Evolutionary conservation across 1,140 invertebrate genomes (phyloP).

Genomic region (Oryctes rhinoceros): DNA sequence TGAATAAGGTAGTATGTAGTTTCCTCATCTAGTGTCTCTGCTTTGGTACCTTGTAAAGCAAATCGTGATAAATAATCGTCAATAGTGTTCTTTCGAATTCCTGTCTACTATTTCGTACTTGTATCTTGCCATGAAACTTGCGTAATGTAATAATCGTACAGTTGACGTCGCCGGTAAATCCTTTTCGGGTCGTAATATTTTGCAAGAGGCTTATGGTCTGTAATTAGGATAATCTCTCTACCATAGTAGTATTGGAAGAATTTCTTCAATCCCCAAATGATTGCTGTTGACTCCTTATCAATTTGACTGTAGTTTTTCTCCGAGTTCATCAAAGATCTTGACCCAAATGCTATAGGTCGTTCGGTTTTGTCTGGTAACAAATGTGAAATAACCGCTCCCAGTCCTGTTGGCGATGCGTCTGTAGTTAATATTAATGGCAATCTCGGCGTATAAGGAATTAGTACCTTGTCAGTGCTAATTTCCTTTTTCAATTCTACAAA

Average conservation of each 20-base stretch:
- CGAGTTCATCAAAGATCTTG: conserved; percentile 22
- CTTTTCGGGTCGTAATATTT: neutral
- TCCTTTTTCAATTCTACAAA: too few relatives aligned
- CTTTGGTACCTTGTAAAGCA: too few relatives aligned
- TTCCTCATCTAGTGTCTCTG: too few relatives aligned
- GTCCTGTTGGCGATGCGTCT: neutral
- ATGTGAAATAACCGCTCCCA: too few relatives aligned
- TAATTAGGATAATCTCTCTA: conserved; percentile 28
- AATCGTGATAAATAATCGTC: too few relatives aligned
- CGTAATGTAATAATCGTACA: conserved; percentile 40
- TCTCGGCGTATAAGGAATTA: too few relatives aligned
- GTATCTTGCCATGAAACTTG: conserved; percentile 38
- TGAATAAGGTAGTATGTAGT: too few relatives aligned
- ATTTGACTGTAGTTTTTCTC: conserved; percentile 51
- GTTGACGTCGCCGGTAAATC: conserved; percentile 43
- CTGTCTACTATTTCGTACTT: conserved; percentile 25
- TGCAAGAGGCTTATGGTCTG: neutral
- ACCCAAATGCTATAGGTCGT: too few relatives aligned
- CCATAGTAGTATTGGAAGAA: conserved; percentile 22
- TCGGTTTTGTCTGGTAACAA: too few relatives aligned
- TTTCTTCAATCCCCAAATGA: conserved; percentile 44
- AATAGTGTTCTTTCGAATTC: too few relatives aligned
- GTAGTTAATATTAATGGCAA: neutral
- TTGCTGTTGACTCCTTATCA: conserved; percentile 49
- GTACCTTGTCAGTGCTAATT: too few relatives aligned